These are phyloP conservation scores for Macrosoma leucophasiata DNA, from an alignment of 2,888 invertebrate genomes.

Conservation along the genomic window DNA sequence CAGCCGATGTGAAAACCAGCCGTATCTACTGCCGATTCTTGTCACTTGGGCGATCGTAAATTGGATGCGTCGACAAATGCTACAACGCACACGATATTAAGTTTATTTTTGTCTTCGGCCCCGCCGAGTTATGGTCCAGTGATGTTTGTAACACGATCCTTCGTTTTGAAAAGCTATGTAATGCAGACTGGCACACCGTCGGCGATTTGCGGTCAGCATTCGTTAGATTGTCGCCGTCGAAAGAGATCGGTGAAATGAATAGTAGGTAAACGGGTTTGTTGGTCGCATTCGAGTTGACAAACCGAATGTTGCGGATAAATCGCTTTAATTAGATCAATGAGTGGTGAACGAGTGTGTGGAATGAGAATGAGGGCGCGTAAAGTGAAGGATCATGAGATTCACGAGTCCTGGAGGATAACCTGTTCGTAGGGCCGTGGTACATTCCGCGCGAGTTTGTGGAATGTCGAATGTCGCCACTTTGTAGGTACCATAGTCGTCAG, in stretches of 20 bases:
- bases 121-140: slow-evolving; percentile 74
- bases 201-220: slow-evolving; percentile 65
- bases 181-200: slow-evolving; percentile 56
- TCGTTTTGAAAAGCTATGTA: slow-evolving; percentile 63
- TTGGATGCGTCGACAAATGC: slow-evolving; percentile 70
- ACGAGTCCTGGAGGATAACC: slow-evolving; percentile 48
- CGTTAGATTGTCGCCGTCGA: slow-evolving; percentile 60
- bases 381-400: slow-evolving; percentile 54
- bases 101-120: slow-evolving; percentile 75
- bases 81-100: slow-evolving; percentile 72
- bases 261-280: slow-evolving; percentile 59
- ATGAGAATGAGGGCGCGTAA: slow-evolving; percentile 47
- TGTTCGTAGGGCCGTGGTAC: slow-evolving; percentile 64
- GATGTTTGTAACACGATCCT: slow-evolving; percentile 72
- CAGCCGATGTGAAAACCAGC: slow-evolving; percentile 30
- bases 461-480: slow-evolving; percentile 70
- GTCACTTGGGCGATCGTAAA: slow-evolving; percentile 63
- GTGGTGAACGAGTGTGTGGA: slow-evolving; percentile 37
- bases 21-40: slow-evolving; percentile 46
- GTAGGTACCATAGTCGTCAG: slow-evolving; percentile 62
- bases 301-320: slow-evolving; percentile 58
- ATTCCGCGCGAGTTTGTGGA: slow-evolving; percentile 62
- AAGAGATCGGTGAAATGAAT: slow-evolving; percentile 63
- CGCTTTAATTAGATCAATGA: slow-evolving; percentile 19
- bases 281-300: slow-evolving; percentile 36